These are phyloP conservation scores for Drosophila multiciliata DNA, from an alignment of 2,888 invertebrate species.

Conservation along the genomic window DNA sequence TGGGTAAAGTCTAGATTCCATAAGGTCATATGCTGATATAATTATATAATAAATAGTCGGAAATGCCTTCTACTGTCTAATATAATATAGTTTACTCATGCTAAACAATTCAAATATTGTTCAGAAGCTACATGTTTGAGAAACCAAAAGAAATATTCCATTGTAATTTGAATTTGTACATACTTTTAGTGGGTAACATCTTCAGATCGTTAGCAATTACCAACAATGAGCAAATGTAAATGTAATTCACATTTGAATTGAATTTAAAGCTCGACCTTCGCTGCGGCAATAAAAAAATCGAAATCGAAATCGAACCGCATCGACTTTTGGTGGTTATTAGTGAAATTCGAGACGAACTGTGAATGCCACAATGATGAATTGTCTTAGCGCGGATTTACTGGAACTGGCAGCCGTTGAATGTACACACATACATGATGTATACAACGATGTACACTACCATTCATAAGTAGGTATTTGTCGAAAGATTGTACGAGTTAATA, in stretches of 20 bases:
- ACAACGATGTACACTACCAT: not conserved
- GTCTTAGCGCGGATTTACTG: slow-evolving; percentile 73
- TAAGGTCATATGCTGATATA: slow-evolving; percentile 2
- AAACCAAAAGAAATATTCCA: slow-evolving; percentile 13
- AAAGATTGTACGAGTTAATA: slow-evolving; percentile 48
- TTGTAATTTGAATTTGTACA: slow-evolving; percentile 23
- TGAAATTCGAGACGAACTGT: slow-evolving; percentile 69
- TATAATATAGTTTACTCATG: slow-evolving; percentile 12
- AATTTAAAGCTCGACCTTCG: slow-evolving; percentile 62
- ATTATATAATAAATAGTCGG: slow-evolving; percentile 1
- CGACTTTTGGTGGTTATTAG: slow-evolving; percentile 63
- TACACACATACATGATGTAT: slow-evolving; percentile 6
- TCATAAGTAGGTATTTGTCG: slow-evolving; percentile 28
- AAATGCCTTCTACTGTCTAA: slow-evolving; percentile 1
- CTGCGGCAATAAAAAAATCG: slow-evolving; percentile 60
- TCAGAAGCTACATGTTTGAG: slow-evolving; percentile 34
- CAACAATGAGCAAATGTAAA: slow-evolving; percentile 59
- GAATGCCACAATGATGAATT: slow-evolving; percentile 72
- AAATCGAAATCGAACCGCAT: slow-evolving; percentile 38
- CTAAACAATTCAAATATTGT: slow-evolving; percentile 21
- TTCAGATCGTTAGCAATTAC: slow-evolving; percentile 62
- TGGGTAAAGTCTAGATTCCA: not conserved
- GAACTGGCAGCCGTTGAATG: slow-evolving; percentile 39
- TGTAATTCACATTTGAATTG: slow-evolving; percentile 71
- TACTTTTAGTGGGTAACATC: slow-evolving; percentile 27